These are phyloP conservation scores for Orientallactaga bullata DNA, from an alignment of 2,113 vertebrate genomes.

Conservation along the genomic window DNA sequence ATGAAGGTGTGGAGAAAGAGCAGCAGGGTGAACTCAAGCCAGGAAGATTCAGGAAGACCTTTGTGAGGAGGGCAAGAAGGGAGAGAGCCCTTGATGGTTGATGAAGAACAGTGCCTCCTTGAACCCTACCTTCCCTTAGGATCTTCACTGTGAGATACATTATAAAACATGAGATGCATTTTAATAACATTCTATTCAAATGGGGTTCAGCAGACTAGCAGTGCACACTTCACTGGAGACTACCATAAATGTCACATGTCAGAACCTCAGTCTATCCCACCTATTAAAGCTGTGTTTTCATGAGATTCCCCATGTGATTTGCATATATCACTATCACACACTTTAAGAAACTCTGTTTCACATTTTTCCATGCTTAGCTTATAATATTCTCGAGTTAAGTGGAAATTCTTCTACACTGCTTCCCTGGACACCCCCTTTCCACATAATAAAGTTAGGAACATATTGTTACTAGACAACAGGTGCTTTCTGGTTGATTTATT, in stretches of 20 bases:
- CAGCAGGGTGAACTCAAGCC: background rate
- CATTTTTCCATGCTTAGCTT: background rate
- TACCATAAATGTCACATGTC: background rate
- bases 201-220: background rate
- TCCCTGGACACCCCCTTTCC: background rate
- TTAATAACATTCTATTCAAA: background rate
- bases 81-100: background rate
- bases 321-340: background rate
- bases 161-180: background rate
- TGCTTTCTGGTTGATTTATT: slow-evolving; percentile 71
- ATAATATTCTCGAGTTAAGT: background rate
- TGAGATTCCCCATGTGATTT: background rate
- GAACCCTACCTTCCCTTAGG: background rate
- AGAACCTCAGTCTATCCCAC: background rate
- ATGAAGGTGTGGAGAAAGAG: background rate
- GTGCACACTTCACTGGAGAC: background rate
- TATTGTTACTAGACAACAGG: background rate
- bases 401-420: background rate
- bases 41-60: background rate
- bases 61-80: background rate
- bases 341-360: background rate
- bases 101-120: background rate
- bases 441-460: background rate
- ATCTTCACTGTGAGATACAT: background rate
- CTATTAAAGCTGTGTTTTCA: background rate